Base-by-base conservation (phyloP, 2,888 invertebrate species). In the Erebia aethiops region DNA sequence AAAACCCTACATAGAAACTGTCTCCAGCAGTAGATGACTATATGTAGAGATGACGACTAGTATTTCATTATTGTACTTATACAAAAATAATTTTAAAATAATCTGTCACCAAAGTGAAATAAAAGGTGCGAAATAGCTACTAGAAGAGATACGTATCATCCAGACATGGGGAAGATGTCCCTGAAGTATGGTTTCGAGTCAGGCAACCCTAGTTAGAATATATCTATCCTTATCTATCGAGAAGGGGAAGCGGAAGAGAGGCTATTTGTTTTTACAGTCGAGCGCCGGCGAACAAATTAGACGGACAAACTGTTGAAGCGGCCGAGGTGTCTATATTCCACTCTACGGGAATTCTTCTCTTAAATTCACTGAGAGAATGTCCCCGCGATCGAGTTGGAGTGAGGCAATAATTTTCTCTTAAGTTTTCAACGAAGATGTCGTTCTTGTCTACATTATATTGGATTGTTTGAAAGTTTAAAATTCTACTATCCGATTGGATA, bases 231-330 rank as follows among this genome's bases (percentile, higher is more conserved):
- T 87, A 84, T 89, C 88, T 79, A 81, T 81, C 82, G 81, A 84
- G 82, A 84, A 84, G 87, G 84, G 88, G 85, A 87, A 89, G 88
- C 86, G 85, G 85, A 87, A 87, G 85, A 86, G 83, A 82, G 84
- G 87, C 89, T 92, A 92, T 92, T 92, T 93, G 91, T 93, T 93
- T 92, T 92, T 90, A 88, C 91, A 91, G 91, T 86, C 87, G 90
- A 89, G 87, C 88, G 88, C 85, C 89, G 88, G 83, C 89, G 93
- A 91, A 91, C 92, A 93, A 93, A 93, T 92, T 92, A 92, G 92
- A 91, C 91, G 90, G 92, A 91, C 93, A 92, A 92, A 92, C 93
- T 92, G 91, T 90, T 89, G 88, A 89, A 90, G 87, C 88, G 87
- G 86, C 82, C 88, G 90, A 91, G 90, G 91, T 91, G 92, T 91